Conservation (phyloP, 2,113 vertebrate genomes). For the Phasianus colchicus region DNA sequence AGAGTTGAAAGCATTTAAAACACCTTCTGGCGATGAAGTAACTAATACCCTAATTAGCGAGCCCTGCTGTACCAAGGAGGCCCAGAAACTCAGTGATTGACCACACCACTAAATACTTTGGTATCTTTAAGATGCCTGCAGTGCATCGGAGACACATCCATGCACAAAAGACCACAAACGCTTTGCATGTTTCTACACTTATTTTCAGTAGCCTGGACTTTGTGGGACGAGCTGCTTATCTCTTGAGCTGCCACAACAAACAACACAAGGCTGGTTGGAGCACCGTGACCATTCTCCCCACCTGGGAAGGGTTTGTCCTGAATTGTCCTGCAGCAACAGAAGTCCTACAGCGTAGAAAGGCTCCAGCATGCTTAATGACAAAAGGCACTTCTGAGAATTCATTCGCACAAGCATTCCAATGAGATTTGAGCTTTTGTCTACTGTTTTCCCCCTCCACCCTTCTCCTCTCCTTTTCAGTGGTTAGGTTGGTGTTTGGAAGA, state of each 20-base stretch:
- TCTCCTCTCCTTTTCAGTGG: not conserved
- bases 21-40: not conserved
- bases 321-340: not conserved
- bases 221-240: not conserved
- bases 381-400: constrained; percentile 58
- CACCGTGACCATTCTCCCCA: not conserved
- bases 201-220: constrained; percentile 38
- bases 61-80: not conserved
- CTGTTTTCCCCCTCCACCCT: not conserved
- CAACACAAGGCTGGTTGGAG: fast-evolving
- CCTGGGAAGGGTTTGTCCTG: not conserved
- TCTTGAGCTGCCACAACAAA: not conserved
- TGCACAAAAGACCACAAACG: not conserved
- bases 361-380: not conserved
- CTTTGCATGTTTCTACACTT: not conserved
- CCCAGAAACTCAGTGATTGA: not conserved
- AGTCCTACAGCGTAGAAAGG: not conserved
- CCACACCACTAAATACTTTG: constrained; percentile 34
- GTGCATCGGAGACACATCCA: constrained; percentile 35
- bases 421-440: not conserved
- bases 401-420: not conserved
- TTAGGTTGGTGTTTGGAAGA: not conserved
- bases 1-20: not conserved
- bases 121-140: not conserved
- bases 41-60: not conserved